Evolutionary conservation across 2,888 invertebrate species (phyloP).

Genomic region (Hypomecis punctinalis): DNA sequence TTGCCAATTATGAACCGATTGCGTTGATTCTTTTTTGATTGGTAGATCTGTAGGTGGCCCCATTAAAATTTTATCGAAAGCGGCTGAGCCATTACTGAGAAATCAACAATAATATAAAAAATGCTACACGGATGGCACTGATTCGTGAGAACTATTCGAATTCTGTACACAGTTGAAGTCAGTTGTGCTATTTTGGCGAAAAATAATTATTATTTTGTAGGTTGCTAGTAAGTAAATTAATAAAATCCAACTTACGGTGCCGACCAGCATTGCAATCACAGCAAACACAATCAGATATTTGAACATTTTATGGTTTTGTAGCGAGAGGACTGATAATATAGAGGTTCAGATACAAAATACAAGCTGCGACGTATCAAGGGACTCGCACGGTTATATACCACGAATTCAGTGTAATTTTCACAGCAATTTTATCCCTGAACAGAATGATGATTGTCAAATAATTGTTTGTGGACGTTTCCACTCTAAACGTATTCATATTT

Average conservation of each 20-base stretch:
- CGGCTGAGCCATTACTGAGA: too few species aligned
- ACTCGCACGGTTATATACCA: constrained; percentile 6
- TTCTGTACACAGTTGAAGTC: too few species aligned
- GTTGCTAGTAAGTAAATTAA: background rate
- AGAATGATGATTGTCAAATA: constrained; percentile 20
- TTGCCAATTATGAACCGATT: too few species aligned
- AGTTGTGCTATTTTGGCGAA: too few species aligned
- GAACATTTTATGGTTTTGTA: constrained; percentile 18
- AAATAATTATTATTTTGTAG: background rate
- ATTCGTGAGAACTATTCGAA: too few species aligned
- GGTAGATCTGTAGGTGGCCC: too few species aligned
- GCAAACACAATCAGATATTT: constrained; percentile 9
- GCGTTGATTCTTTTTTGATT: too few species aligned
- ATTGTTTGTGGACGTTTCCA: constrained; percentile 10
- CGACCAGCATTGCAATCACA: constrained; percentile 11
- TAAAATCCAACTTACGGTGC: constrained; percentile 11
- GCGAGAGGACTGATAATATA: background rate
- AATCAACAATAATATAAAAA: too few species aligned
- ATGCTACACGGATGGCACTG: too few species aligned
- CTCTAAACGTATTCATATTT: background rate
- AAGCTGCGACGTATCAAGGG: background rate
- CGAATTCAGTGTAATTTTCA: constrained; percentile 8
- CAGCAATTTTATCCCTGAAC: constrained; percentile 11
- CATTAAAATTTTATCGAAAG: too few species aligned
- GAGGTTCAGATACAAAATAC: background rate